Evolutionary conservation across 2,113 vertebrate genomes (phyloP), one percentile per base, ranked within the genome.

Genomic region (Mandrillus leucophaeus): DNA sequence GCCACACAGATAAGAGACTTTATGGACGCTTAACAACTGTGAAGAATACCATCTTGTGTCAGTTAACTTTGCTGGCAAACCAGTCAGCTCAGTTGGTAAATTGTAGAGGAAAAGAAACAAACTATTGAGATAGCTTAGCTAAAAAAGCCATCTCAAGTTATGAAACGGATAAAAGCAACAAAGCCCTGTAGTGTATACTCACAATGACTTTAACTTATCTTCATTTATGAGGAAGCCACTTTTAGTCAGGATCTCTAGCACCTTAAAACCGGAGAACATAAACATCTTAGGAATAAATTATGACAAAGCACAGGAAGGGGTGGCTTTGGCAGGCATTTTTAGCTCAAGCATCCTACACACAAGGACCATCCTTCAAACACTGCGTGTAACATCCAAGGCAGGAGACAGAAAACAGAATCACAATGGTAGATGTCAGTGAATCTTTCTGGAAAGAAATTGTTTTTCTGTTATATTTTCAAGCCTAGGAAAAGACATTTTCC

Each of bases 361-460:
- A 70, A 72, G 95, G 61, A 75, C 23, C 13, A 30, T 89, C 93
- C 59, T 73, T 72, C 45, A 32, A 82, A 59, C 84, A 22, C 30
- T 68, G 22, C 45, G 6, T 72, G 18, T 10, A 10, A 80, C 72
- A 5, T 2, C 59, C 10, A n/a, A 90, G 48, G 50, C 35, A 73
- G n/a, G n/a, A 95, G 83, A 43, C n/a, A 76, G 50, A 52, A 59
- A 38, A 38, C 50, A 80, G 52, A 92, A 72, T 91, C 80, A 89
- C 14, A 22, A 59, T 43, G 55, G 38, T 40, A 23, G 22, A 14
- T 50, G 11, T 75, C 40, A 50, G 14, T 61, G 52, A 66, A 52
- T 79, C 22, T 30, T 92, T 23, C 91, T 96, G 48, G 81, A 93
- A 90, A 90, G 43, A 92, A 91, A 76, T 8, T 35, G 32, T 66